Conservation (phyloP, 2,797 vertebrate genomes). For the Perdix hodgsoniae region DNA sequence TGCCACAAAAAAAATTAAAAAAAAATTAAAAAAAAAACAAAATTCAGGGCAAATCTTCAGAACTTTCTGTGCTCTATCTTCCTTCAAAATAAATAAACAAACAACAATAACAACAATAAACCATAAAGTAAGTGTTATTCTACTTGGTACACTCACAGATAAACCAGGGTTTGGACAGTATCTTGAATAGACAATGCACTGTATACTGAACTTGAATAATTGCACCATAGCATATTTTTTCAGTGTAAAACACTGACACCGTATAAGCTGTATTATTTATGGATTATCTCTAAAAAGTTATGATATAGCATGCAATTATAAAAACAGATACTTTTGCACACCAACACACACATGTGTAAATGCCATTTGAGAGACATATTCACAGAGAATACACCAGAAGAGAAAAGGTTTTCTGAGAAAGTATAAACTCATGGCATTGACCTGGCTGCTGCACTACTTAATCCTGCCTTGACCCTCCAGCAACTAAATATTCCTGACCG, state of each 20-base stretch:
- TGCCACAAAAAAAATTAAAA: neutral
- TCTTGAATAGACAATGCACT: neutral
- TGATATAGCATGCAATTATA: neutral
- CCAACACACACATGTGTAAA: neutral
- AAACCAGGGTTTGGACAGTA: neutral
- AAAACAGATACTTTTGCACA: neutral
- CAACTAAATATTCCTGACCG: conserved; percentile 57
- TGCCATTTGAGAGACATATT: neutral
- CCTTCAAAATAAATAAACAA: neutral
- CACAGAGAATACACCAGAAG: neutral
- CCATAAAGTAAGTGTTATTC: neutral
- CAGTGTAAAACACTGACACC: neutral
- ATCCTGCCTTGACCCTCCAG: neutral
- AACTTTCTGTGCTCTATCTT: neutral
- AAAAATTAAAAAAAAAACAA: neutral
- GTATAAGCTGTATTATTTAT: neutral
- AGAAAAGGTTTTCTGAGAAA: conserved; percentile 30
- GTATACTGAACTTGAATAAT: neutral
- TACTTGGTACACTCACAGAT: neutral
- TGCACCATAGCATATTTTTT: neutral
- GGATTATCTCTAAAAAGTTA: neutral
- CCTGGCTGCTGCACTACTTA: conserved; percentile 19
- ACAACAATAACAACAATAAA: neutral
- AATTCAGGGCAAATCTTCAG: neutral
- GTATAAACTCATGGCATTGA: conserved; percentile 15